Evolutionary conservation across 2,888 invertebrate species (phyloP).

Genomic region (Desoria tigrina): DNA sequence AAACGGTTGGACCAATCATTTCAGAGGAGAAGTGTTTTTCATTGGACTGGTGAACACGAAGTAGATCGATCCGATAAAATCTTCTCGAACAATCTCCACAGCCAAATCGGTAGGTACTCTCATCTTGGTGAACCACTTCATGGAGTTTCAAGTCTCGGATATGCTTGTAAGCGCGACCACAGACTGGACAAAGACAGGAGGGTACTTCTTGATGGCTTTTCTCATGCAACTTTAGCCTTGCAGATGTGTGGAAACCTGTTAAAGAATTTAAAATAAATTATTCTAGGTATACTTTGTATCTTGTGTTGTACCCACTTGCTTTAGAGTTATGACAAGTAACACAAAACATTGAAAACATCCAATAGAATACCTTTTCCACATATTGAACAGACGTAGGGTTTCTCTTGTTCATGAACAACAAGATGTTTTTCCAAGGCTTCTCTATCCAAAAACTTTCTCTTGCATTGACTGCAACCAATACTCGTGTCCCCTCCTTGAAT

Average conservation of each 20-base stretch:
- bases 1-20: conserved; percentile 32
- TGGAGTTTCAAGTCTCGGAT: conserved; percentile 36
- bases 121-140: conserved; percentile 42
- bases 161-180: conserved; percentile 41
- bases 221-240: conserved; percentile 34
- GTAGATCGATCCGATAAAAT: conserved; percentile 39
- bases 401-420: conserved; percentile 35
- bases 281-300: neutral
- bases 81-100: conserved; percentile 42
- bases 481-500: conserved; percentile 31
- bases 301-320: neutral
- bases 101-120: conserved; percentile 38
- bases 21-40: conserved; percentile 39
- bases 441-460: conserved; percentile 33
- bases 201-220: conserved; percentile 37
- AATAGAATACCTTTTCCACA: conserved; percentile 33
- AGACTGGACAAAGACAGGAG: conserved; percentile 35
- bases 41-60: conserved; percentile 41
- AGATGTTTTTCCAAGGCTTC: conserved; percentile 38
- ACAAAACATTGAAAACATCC: neutral
- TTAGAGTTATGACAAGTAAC: neutral
- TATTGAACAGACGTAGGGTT: conserved; percentile 28
- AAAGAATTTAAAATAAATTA: neutral
- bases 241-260: conserved; percentile 33
- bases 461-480: conserved; percentile 40